phyloP scores from a whole-genome alignment of 2,113 vertebrate genomes.

The Malaclemys terrapin region DNA sequence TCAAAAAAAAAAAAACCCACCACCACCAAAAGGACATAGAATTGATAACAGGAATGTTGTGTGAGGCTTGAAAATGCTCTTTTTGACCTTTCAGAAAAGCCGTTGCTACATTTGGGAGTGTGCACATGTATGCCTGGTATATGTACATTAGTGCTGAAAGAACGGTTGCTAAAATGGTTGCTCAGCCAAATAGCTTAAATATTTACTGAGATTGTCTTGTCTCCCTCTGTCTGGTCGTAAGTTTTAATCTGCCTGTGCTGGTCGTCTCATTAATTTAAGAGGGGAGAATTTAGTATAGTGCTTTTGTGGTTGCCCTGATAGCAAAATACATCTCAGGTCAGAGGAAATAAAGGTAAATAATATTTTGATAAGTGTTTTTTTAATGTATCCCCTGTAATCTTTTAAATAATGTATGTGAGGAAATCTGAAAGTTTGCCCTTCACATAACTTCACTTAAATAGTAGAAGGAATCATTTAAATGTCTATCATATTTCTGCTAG shows the following conservation, averaged over 20 bases:
- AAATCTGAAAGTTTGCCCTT: conserved; percentile 35
- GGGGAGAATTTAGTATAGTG: conserved; percentile 58
- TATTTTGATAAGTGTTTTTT: conserved; percentile 30
- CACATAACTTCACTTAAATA: conserved; percentile 30
- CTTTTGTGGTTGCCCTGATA: conserved; percentile 60
- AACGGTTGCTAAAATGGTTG: conserved; percentile 57
- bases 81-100: background rate
- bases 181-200: conserved; percentile 68
- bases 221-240: conserved; percentile 56
- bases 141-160: background rate
- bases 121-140: background rate
- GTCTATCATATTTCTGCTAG: conserved; percentile 35
- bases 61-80: background rate
- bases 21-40: background rate
- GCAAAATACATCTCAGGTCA: conserved; percentile 46
- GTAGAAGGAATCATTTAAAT: conserved; percentile 59
- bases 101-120: background rate
- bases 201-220: conserved; percentile 62
- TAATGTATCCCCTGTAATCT: conserved; percentile 37
- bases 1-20: background rate
- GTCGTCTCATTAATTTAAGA: conserved; percentile 69
- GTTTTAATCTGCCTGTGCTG: conserved; percentile 57
- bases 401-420: conserved; percentile 52
- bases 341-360: conserved; percentile 48
- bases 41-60: background rate